Evolutionary conservation across 1,140 invertebrate genomes (phyloP).

Genomic region (Penaeus indicus): DNA sequence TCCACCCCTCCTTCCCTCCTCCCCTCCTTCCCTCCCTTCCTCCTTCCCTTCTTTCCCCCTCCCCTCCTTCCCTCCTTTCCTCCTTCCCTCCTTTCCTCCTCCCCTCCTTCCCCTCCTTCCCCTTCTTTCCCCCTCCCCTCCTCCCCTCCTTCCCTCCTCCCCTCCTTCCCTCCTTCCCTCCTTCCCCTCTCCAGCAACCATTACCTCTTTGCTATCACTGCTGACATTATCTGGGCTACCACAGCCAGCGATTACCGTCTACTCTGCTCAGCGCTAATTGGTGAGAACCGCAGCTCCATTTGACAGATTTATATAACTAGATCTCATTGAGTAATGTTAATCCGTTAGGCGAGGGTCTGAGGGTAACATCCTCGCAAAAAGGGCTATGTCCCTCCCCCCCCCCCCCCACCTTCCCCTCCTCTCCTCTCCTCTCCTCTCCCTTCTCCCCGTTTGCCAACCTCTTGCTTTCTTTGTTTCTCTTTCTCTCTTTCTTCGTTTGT

Average conservation of each 20-base stretch:
- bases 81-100: too few species aligned
- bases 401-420: neutral
- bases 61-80: too few species aligned
- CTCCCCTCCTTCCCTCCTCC: too few species aligned
- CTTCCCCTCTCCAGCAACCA: too few species aligned
- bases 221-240: too few species aligned
- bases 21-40: too few species aligned
- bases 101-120: too few species aligned
- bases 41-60: too few species aligned
- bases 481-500: neutral
- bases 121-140: too few species aligned
- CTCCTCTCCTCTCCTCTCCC: neutral
- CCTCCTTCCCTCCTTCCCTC: too few species aligned
- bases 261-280: slow-evolving; percentile 16
- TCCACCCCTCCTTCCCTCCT: too few species aligned
- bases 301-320: slow-evolving; percentile 34
- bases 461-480: neutral
- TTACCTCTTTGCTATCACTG: too few species aligned
- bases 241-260: neutral
- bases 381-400: neutral
- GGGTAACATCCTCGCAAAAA: neutral
- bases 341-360: neutral
- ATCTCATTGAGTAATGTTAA: slow-evolving; percentile 24
- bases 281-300: slow-evolving; percentile 17
- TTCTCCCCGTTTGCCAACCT: neutral